Base-by-base conservation (phyloP, 1,140 invertebrate species). In the Drosophila nasuta region DNA sequence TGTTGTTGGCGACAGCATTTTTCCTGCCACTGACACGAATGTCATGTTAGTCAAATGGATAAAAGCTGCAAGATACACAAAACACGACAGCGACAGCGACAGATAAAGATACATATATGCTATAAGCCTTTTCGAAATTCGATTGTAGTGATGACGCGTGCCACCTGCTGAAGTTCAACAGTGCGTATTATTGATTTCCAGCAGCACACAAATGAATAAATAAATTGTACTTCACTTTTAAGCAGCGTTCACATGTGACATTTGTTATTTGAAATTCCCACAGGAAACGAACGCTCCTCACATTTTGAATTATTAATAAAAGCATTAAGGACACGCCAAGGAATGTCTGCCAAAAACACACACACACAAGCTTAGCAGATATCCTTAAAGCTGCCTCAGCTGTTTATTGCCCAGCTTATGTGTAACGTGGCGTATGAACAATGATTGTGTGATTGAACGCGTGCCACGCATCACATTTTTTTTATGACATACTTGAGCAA, bases 361-460 rank as follows among this genome's bases (percentile, higher is more conserved):
- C 20, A 15, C n/a, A 13, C 3, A 54, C 28, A 11, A 10, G 10
- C 13, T 25, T 25, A 20, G 15, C 30, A 10, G 33, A 51, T 35
- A 67, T 82, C 56, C 69, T 70, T 64, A 38, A 77, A 72, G 62
- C 69, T 20, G 43, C 17, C 33, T 64, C 35, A 60, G 46, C 41
- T 58, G 48, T 56, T 51, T 54, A 59, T 72, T 52, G n/a, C 51
- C 38, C 8, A 30, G 41, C 59, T 70, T 48, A 63, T 35, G 58
- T 15, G 6, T 17, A 28, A 69, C 76, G 72, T n/a, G 59, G 76
- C 76, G 76, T 72, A 79, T 79, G 81, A 70, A 77, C 67, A 64
- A 83, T 74, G 58, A 58, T 52, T 25, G 62, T 57, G 48, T 52
- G 49, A 68, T 68, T 58, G 62, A 54, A 68, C 45, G 52, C 28